A percentile compares a stretch with the other conserved stretches of the same genome.
phyloP scores from a whole-genome alignment of 2,888 invertebrate species.

The Rotaria sp. region DNA sequence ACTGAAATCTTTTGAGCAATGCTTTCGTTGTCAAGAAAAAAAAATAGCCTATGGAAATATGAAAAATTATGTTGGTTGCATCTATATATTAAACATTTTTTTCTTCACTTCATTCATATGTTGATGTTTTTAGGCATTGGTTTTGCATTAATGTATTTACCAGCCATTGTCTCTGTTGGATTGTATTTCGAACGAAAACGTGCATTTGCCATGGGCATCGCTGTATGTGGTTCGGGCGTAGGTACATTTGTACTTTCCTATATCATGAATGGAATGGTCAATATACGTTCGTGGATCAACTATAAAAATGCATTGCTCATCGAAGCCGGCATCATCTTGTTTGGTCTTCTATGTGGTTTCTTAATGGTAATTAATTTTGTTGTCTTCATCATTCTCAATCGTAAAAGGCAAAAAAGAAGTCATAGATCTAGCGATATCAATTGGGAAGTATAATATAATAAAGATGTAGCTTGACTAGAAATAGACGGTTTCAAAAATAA shows the following conservation, averaged over 20 bases:
- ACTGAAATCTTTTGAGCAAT: too few relatives aligned
- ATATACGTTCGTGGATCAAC: constrained; percentile 56
- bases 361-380: constrained; percentile 66
- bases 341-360: constrained; percentile 80
- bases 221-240: constrained; percentile 76
- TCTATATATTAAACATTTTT: too few relatives aligned
- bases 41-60: too few relatives aligned
- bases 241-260: constrained; percentile 80
- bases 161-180: constrained; percentile 93
- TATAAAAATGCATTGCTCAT: constrained; percentile 81
- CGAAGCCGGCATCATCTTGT: constrained; percentile 73
- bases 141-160: constrained; percentile 90
- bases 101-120: too few relatives aligned
- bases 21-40: too few relatives aligned
- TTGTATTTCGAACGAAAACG: constrained; percentile 89
- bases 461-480: background rate
- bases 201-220: constrained; percentile 80
- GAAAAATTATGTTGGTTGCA: too few relatives aligned
- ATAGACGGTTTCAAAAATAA: too few relatives aligned
- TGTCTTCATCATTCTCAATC: background rate
- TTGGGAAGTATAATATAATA: background rate
- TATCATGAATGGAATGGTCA: constrained; percentile 61
- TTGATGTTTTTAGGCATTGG: constrained; percentile 66
- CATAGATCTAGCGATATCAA: background rate
- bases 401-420: background rate